Base-by-base conservation (phyloP, 1,140 invertebrate species). In the Drosophila biarmipes region DNA sequence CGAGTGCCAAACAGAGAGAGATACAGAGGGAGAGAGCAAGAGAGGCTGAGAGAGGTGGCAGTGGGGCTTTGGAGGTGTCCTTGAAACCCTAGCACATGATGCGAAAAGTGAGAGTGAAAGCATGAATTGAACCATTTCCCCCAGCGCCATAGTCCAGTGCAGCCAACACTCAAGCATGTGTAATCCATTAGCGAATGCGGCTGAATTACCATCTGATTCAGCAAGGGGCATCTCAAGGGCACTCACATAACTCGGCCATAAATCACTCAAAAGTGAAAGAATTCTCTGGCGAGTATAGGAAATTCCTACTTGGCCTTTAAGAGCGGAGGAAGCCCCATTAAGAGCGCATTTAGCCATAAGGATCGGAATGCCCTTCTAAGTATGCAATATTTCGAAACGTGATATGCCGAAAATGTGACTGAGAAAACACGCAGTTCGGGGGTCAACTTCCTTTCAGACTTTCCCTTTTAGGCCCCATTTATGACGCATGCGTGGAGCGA, bases 401-500 rank as follows among this genome's bases (percentile, higher is more conserved):
- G 73, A 53, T 24, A 38, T 14, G 38, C 51, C 38, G n/a, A 51
- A 52, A 37, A 17, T 15, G 34, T 49, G n/a, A 7, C 17, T n/a
- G 14, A 34, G 51, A 45, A 52, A 21, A 40, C 34, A 21, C 15
- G 12, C 24, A 7, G 24, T 12, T 6, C 11, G 4, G 27, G 35
- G 62, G 49, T 56, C 58, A 27, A 53, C 57, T 63, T 35, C 69
- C 71, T 35, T 38, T 63, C 43, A 19, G 27, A 56, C 46, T 48
- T 46, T n/a, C 46, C 45, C 17, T n/a, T 48, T 35, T 19, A 10
- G n/a, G 42, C 40, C 17, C 53, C 15, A 6, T 17, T 46, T 29
- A 53, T 51, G 27, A 73, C 81, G 82, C 82, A 86, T 87, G 82
- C 82, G 82, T 61, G 29, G 8, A 35, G 38, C 17, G 75, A 86